phyloP scores from a whole-genome alignment of 2,888 invertebrate genomes.

The Oligia latruncula region DNA sequence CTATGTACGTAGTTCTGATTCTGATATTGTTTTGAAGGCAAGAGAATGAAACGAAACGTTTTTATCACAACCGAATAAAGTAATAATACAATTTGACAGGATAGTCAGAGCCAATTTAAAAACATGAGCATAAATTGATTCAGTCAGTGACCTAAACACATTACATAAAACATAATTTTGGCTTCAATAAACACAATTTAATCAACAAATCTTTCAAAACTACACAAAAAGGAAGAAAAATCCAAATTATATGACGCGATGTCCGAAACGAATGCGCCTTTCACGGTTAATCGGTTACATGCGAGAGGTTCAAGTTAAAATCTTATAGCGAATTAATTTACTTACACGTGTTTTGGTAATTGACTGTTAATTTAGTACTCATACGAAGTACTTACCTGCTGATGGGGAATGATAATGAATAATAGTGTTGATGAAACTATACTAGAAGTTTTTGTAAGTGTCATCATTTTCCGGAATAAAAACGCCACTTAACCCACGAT shows the following conservation, averaged over 20 bases:
- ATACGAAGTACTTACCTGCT: background rate
- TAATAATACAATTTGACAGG: background rate
- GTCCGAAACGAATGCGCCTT: slow-evolving; percentile 43
- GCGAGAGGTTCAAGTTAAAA: slow-evolving; percentile 25
- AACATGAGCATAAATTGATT: background rate
- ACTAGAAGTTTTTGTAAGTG: background rate
- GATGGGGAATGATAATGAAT: background rate
- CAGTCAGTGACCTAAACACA: background rate
- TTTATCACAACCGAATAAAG: background rate
- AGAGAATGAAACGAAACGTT: background rate
- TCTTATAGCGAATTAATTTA: slow-evolving; percentile 41
- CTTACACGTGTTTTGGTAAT: slow-evolving; percentile 54
- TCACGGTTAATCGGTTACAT: slow-evolving; percentile 57
- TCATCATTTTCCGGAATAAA: too few relatives aligned
- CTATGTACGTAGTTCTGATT: background rate
- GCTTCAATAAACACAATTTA: background rate
- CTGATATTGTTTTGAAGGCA: background rate
- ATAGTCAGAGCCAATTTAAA: background rate
- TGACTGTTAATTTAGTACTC: slow-evolving; percentile 7
- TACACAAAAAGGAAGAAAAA: slow-evolving; percentile 10
- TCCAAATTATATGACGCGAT: slow-evolving; percentile 8
- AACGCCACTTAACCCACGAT: too few relatives aligned
- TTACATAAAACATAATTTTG: background rate
- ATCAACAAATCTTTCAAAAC: background rate
- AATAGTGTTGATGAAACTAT: background rate